These are phyloP conservation scores for Campoletis sonorensis DNA, from an alignment of 1,140 invertebrate species.

Conservation along the genomic window DNA sequence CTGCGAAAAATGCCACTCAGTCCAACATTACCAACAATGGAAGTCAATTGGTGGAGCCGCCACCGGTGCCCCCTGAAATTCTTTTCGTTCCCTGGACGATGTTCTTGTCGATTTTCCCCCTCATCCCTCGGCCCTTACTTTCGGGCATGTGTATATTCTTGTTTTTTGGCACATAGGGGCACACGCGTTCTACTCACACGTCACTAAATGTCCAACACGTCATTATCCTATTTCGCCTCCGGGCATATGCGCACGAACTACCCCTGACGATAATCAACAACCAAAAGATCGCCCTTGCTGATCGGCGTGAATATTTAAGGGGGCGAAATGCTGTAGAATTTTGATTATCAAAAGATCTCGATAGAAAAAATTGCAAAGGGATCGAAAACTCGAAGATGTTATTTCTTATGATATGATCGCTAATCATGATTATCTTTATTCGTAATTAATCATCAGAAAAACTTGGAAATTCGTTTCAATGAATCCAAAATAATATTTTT, in stretches of 20 bases:
- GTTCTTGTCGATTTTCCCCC: neutral
- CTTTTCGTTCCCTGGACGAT: slow-evolving; percentile 5
- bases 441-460: too few species aligned
- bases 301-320: neutral
- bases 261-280: slow-evolving; percentile 5
- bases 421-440: neutral
- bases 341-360: neutral
- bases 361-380: neutral
- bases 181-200: slow-evolving; percentile 30
- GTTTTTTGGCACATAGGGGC: slow-evolving; percentile 25
- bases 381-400: neutral
- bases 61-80: slow-evolving; percentile 27
- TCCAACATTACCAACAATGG: slow-evolving; percentile 51
- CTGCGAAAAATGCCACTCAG: slow-evolving; percentile 47
- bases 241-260: slow-evolving; percentile 43
- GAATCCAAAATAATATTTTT: too few species aligned
- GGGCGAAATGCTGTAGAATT: neutral
- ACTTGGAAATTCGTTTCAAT: too few species aligned
- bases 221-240: slow-evolving; percentile 24
- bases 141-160: neutral
- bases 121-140: neutral
- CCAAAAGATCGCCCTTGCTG: neutral
- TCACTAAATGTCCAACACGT: slow-evolving; percentile 17
- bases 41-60: slow-evolving; percentile 52
- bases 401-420: neutral